Base-by-base conservation (phyloP, 2,888 invertebrate genomes). In the Polylopha cassiicola region DNA sequence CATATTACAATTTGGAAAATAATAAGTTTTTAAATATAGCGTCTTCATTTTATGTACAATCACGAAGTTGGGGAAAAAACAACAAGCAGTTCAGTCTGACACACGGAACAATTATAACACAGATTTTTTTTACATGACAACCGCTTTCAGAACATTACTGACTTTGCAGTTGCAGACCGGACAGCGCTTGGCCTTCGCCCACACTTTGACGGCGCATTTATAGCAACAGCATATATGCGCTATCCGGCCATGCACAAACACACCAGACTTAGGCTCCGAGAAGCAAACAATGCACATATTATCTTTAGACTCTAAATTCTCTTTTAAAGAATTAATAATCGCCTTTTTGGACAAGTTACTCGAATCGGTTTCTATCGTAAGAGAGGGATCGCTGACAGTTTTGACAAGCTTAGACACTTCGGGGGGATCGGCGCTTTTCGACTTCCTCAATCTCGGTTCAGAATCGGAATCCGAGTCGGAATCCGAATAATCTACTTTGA, bases 221-320 rank as follows among this genome's bases (percentile, higher is more conserved):
- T 92, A 92, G 56, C 92, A 92, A 48, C 91, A 91, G 58, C 90
- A 91, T 47, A 90, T 88, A 44, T 92, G 92, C 0, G 88, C 89
- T 37, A 88, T 87, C 26, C 87, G 77, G 0, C 90, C 90, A 58
- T 92, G 92, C 0, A 91, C 87, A 55, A 92, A 92, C 20, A 89
- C 88, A 1, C 90, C 90, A 37, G 91, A 87, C 61, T 90, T 91
- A 0, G 90, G 90, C 30, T 86, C 87, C 1, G 74, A 65, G 14
- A 87, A 82, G 56, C 92, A 92, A 9, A 89, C 81, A 14, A 90
- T 88, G 58, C 92, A 92, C 57, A 86, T 44, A 44, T 74, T 62
- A 29, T 73, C 72, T 58, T 55, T 70, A 0, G 44, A 47, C 3
- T 66, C 67, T n/a, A 67, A 30, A 20, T 64, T 72, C 22, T 70